Percentiles rank a stretch among this genome's conserved stretches.
These are phyloP conservation scores for Orbicella faveolata DNA, from an alignment of 64 coral and sea anemone species.

Conservation along the genomic window DNA sequence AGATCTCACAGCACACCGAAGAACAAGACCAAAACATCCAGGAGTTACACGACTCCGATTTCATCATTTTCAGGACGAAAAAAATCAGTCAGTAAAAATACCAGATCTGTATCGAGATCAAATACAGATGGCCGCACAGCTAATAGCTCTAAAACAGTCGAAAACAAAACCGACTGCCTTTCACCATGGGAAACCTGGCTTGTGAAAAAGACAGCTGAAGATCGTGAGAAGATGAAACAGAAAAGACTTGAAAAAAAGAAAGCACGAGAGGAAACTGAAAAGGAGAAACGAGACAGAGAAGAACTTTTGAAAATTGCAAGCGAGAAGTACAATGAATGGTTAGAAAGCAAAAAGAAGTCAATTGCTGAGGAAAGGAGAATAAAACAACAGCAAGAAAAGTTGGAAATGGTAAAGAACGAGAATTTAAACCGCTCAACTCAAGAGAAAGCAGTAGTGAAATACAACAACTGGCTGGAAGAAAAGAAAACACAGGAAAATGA, in stretches of 20 bases:
- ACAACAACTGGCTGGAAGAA: conserved; percentile 64
- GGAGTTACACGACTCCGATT: not conserved
- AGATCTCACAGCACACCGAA: not conserved
- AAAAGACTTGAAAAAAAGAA: conserved; percentile 58
- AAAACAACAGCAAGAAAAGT: conserved; percentile 34
- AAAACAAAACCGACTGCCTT: conserved; percentile 30
- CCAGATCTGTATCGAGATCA: conserved; percentile 13
- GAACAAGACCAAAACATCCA: not conserved
- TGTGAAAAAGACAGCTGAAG: conserved; percentile 71
- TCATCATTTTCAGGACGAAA: not conserved
- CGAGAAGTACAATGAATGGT: conserved; percentile 57
- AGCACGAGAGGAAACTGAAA: conserved; percentile 41
- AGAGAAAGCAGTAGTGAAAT: conserved; percentile 69
- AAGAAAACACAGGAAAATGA: conserved; percentile 53
- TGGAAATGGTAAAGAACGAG: conserved; percentile 48
- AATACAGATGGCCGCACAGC: conserved; percentile 9
- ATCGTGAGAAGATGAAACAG: conserved; percentile 67
- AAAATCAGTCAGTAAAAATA: conserved; percentile 17
- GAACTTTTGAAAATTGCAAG: conserved; percentile 39
- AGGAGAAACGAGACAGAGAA: conserved; percentile 37
- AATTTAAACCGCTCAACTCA: conserved; percentile 57
- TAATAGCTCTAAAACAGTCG: not conserved
- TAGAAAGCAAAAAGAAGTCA: conserved; percentile 62
- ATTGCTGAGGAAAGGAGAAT: conserved; percentile 17
- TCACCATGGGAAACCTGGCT: conserved; percentile 90